A percentile compares a stretch with the other conserved stretches of the same genome.
Conservation (phyloP, 1,140 invertebrate genomes). For the Leptonema lineaticorne region DNA sequence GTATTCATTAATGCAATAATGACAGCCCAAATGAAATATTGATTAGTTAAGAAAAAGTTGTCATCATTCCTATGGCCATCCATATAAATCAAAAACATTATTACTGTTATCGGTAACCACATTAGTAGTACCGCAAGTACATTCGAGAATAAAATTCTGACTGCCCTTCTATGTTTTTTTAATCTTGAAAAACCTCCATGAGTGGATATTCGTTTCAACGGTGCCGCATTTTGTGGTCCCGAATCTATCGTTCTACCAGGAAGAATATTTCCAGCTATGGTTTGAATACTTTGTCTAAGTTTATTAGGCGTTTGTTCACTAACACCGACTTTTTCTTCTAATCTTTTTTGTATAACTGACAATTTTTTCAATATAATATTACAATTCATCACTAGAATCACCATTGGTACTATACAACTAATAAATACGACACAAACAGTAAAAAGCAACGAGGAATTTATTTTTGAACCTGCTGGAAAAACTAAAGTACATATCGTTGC, state of each 20-base stretch:
- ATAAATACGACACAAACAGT: constrained; percentile 57
- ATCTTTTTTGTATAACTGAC: constrained; percentile 28
- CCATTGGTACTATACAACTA: constrained; percentile 59
- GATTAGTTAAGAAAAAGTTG: constrained; percentile 57
- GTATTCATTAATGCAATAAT: constrained; percentile 68
- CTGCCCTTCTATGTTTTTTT: constrained; percentile 59
- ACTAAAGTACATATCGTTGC: constrained; percentile 58
- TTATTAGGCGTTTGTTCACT: constrained; percentile 9
- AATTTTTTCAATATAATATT: constrained; percentile 59
- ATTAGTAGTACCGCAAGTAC: constrained; percentile 60
- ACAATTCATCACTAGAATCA: constrained; percentile 59
- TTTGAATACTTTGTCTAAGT: constrained; percentile 31
- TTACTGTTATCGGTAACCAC: constrained; percentile 62
- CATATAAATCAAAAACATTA: constrained; percentile 60
- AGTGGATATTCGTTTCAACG: constrained; percentile 18
- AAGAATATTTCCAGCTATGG: constrained; percentile 28
- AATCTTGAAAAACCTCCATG: constrained; percentile 44
- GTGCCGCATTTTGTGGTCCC: neutral
- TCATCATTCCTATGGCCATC: constrained; percentile 57
- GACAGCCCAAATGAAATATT: constrained; percentile 61
- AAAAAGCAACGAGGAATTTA: constrained; percentile 58
- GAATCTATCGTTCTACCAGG: neutral
- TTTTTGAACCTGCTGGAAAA: constrained; percentile 54
- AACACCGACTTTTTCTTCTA: constrained; percentile 33
- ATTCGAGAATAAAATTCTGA: constrained; percentile 59